phyloP scores from a whole-genome alignment of 2,113 vertebrate species.

The Mus pahari region DNA sequence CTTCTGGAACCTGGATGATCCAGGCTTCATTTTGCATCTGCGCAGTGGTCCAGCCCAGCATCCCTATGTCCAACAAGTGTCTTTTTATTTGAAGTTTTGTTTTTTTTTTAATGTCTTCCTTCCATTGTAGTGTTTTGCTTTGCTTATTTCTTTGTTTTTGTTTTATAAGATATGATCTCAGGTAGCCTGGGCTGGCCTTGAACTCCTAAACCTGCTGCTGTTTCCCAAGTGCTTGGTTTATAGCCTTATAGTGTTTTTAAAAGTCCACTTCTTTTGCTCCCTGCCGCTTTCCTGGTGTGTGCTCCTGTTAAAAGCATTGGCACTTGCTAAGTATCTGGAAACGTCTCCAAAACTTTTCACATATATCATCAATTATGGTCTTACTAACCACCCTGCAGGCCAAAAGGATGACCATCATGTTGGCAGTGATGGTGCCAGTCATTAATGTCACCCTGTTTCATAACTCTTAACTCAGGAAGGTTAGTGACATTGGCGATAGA shows the following conservation, averaged over 20 bases:
- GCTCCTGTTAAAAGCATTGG: neutral
- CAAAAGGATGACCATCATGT: neutral
- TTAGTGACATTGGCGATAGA: neutral
- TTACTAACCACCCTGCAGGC: neutral
- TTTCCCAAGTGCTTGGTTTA: neutral
- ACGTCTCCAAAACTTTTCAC: neutral
- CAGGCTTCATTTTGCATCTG: neutral
- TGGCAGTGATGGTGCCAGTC: neutral
- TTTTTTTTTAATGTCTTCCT: conserved; percentile 1
- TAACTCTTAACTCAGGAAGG: neutral
- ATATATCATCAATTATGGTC: neutral
- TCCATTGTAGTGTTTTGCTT: neutral
- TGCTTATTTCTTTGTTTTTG: neutral
- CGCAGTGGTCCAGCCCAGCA: too few species aligned
- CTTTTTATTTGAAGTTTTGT: conserved; percentile 18
- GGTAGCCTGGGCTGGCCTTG: neutral
- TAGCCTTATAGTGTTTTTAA: neutral
- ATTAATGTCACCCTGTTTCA: neutral
- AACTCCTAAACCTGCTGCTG: neutral
- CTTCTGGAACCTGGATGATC: neutral
- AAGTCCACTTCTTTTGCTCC: neutral
- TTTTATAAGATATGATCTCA: neutral
- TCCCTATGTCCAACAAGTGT: neutral
- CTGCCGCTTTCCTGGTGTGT: neutral
- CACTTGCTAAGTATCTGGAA: neutral